Evolutionary conservation across 2,113 vertebrate genomes (phyloP).

Genomic region (Microtus oregoni): DNA sequence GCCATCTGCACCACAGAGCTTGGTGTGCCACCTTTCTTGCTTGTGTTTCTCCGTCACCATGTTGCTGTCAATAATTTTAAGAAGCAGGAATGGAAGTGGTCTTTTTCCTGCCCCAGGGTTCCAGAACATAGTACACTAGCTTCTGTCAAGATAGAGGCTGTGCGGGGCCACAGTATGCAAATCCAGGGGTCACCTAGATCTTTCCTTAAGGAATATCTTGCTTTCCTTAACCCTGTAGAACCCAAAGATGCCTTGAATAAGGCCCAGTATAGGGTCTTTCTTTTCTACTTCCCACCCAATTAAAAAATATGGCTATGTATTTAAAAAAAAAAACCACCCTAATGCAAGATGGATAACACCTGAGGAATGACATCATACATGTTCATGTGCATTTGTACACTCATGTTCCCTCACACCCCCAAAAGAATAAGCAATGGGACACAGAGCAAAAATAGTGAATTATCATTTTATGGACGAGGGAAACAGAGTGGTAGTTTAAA

Average conservation of each 20-base stretch:
- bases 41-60: conserved; percentile 96
- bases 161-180: conserved; percentile 60
- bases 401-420: not conserved
- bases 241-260: conserved; percentile 76
- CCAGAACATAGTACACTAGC: conserved; percentile 69
- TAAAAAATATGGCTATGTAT: conserved; percentile 68
- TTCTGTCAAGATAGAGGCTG: not conserved
- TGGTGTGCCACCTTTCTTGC: conserved; percentile 95
- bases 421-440: not conserved
- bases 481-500: not conserved
- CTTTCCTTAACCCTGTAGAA: conserved; percentile 76
- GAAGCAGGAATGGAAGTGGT: conserved; percentile 89
- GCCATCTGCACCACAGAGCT: conserved; percentile 98
- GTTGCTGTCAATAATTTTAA: conserved; percentile 98
- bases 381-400: not conserved
- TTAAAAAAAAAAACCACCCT: not conserved
- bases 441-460: not conserved
- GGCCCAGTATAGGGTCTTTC: conserved; percentile 67
- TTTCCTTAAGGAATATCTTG: conserved; percentile 76
- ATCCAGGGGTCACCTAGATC: conserved; percentile 63
- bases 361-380: not conserved
- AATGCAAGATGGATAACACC: not conserved
- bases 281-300: conserved; percentile 63
- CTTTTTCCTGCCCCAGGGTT: conserved; percentile 65
- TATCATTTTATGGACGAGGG: not conserved